Conservation (phyloP, 2,888 invertebrate species). For the Melanostoma scalare region DNA sequence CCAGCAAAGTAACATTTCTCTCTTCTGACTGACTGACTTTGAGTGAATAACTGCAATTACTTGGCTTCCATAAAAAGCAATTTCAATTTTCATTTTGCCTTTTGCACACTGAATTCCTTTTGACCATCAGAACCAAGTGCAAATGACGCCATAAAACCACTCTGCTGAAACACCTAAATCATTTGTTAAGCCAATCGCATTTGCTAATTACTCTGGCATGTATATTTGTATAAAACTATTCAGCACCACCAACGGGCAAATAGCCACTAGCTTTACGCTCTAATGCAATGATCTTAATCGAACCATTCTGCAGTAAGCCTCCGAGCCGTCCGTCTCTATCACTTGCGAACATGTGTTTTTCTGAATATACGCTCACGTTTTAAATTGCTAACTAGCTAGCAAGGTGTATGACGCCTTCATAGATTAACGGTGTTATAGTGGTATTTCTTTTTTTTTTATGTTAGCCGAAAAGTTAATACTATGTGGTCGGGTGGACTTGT, state of each 20-base stretch:
- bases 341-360: conserved; percentile 58
- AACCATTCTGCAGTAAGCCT: conserved; percentile 11
- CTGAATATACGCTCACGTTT: conserved; percentile 42
- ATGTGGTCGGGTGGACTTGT: conserved; percentile 38
- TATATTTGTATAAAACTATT: conserved; percentile 1
- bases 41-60: conserved; percentile 43
- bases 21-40: conserved; percentile 8
- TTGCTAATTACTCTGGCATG: conserved; percentile 64
- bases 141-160: conserved; percentile 42
- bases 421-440: conserved; percentile 33
- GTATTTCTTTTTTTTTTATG: too few species aligned
- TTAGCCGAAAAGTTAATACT: conserved; percentile 25
- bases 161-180: conserved; percentile 56
- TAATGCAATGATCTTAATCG: conserved; percentile 62
- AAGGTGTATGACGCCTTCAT: conserved; percentile 68
- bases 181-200: conserved; percentile 66
- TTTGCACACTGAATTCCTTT: conserved; percentile 10
- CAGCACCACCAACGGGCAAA: conserved; percentile 1
- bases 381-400: conserved; percentile 42
- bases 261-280: conserved; percentile 57
- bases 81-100: conserved; percentile 56
- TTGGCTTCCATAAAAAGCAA: conserved; percentile 22
- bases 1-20: conserved; percentile 17
- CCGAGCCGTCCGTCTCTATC: conserved; percentile 27
- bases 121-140: conserved; percentile 38